phyloP scores from a whole-genome alignment of 1,140 invertebrate species.

The Orchestia grillus region DNA sequence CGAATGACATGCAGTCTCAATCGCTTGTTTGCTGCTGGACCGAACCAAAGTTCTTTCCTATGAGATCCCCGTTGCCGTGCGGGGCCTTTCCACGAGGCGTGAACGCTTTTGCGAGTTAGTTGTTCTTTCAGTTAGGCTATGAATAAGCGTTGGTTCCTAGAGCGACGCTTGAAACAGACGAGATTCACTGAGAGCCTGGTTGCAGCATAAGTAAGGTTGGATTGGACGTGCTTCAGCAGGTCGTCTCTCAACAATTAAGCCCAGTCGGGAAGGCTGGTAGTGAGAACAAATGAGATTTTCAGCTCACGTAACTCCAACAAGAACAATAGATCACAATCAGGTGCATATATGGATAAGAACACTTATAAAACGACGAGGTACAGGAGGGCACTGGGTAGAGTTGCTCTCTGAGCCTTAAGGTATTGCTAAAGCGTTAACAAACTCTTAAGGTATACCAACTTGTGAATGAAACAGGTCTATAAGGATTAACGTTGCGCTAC shows the following conservation, averaged over 20 bases:
- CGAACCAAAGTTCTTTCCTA: neutral
- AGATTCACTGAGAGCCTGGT: neutral
- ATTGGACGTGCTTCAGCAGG: neutral
- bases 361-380: conserved; percentile 22
- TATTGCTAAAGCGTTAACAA: conserved; percentile 37
- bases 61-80: neutral
- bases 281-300: neutral
- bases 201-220: neutral
- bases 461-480: neutral
- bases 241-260: neutral
- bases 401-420: neutral
- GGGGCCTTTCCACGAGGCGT: neutral
- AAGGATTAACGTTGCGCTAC: conserved; percentile 17
- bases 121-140: neutral
- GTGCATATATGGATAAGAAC: conserved; percentile 25
- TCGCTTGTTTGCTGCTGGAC: neutral
- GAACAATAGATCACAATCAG: conserved; percentile 6
- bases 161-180: neutral
- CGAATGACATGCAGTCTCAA: neutral
- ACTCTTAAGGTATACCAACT: conserved; percentile 35
- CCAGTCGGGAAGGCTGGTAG: neutral
- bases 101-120: neutral
- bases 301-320: conserved; percentile 18
- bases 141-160: neutral
- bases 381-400: conserved; percentile 19